These are phyloP conservation scores for Gobiocypris rarus DNA, from an alignment of 2,113 vertebrate species.

Conservation along the genomic window DNA sequence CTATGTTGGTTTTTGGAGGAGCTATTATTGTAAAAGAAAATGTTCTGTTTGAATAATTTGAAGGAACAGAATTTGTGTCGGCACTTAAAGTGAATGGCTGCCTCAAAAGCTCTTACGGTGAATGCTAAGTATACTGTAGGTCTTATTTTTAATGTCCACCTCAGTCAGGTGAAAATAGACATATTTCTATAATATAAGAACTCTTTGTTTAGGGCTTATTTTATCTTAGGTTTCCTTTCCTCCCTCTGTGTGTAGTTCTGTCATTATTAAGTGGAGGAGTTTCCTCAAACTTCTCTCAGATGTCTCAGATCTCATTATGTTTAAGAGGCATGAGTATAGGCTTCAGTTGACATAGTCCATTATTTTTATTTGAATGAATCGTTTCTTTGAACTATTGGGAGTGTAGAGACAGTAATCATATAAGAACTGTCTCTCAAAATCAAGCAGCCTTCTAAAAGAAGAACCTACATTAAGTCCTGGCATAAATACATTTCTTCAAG, in stretches of 20 bases:
- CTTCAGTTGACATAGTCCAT: slow-evolving; percentile 46
- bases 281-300: slow-evolving; percentile 4
- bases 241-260: slow-evolving; percentile 17
- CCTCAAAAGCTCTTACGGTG: background rate
- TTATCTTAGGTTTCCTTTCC: background rate
- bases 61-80: background rate
- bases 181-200: slow-evolving; percentile 13
- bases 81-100: slow-evolving; percentile 23
- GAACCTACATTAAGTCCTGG: background rate
- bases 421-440: slow-evolving; percentile 53
- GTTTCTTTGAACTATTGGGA: slow-evolving; percentile 36
- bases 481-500: background rate
- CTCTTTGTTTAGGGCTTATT: slow-evolving; percentile 26
- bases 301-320: slow-evolving; percentile 34
- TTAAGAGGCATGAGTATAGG: slow-evolving; percentile 36
- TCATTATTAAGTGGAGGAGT: slow-evolving; percentile 11
- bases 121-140: background rate
- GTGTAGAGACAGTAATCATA: slow-evolving; percentile 35
- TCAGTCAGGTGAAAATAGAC: background rate
- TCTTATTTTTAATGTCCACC: slow-evolving; percentile 4
- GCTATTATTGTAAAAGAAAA: slow-evolving; percentile 19
- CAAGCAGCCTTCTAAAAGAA: slow-evolving; percentile 44
- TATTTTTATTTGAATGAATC: slow-evolving; percentile 51
- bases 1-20: slow-evolving; percentile 7
- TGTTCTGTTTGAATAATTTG: background rate